Percentiles rank a stretch among this genome's conserved stretches.
Conservation (phyloP, 2,113 vertebrate species). For the Oenanthe melanoleuca region DNA sequence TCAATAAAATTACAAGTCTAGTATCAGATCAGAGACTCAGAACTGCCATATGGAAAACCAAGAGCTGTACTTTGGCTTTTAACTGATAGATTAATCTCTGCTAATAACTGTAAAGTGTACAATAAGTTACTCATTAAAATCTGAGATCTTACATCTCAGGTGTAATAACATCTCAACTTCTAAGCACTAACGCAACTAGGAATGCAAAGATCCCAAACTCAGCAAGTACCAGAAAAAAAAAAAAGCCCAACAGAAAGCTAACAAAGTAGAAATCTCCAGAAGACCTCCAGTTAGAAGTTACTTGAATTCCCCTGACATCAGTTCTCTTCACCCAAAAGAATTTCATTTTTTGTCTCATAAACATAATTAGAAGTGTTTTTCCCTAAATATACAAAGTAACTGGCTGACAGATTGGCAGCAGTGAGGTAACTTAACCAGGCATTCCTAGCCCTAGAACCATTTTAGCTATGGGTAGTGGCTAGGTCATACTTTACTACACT, state of each 20-base stretch:
- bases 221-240: background rate
- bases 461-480: background rate
- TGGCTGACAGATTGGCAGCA: too few relatives aligned
- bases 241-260: background rate
- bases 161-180: background rate
- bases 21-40: background rate
- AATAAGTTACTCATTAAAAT: background rate
- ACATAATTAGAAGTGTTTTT: background rate
- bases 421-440: background rate
- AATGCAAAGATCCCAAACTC: background rate
- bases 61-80: background rate
- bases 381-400: background rate
- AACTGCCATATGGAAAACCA: background rate
- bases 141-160: background rate
- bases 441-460: background rate
- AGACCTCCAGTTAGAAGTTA: background rate
- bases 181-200: background rate
- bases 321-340: background rate
- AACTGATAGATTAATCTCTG: background rate
- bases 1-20: background rate
- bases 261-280: too few relatives aligned
- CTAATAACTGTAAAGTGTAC: background rate
- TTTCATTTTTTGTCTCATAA: background rate
- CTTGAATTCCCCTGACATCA: background rate
- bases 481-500: background rate